These are phyloP conservation scores for Saccostrea echinata DNA, from an alignment of 1,140 invertebrate genomes.

Conservation along the genomic window DNA sequence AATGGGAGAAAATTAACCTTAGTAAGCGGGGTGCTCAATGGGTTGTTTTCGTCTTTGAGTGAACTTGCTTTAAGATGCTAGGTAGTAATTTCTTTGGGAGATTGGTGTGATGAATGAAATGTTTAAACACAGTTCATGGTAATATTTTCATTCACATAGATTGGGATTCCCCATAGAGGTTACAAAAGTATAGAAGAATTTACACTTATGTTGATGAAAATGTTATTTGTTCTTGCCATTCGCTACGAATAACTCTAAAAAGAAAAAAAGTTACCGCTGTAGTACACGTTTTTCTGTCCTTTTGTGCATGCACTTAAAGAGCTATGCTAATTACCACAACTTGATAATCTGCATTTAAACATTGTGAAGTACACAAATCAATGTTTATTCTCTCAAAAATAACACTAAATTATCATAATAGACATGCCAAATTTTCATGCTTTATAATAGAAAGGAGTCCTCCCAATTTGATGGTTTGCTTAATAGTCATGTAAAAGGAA, in stretches of 20 bases:
- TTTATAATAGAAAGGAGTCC: neutral
- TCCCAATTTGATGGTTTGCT: neutral
- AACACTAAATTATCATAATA: conserved; percentile 13
- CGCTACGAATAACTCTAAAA: neutral
- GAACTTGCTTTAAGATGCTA: neutral
- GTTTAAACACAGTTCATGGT: neutral
- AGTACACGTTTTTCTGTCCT: neutral
- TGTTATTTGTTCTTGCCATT: neutral
- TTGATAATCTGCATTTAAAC: conserved; percentile 16
- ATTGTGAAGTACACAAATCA: conserved; percentile 11
- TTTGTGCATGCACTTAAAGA: neutral
- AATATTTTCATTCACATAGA: neutral
- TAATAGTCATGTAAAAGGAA: neutral
- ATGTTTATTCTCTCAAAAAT: conserved; percentile 1
- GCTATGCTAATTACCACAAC: conserved; percentile 21
- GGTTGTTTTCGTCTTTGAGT: neutral
- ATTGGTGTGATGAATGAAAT: neutral
- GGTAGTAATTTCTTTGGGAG: neutral
- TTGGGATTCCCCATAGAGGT: neutral
- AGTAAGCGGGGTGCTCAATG: neutral
- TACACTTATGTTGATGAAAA: neutral
- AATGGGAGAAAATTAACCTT: neutral
- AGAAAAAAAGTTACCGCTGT: neutral
- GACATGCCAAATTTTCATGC: conserved; percentile 1
- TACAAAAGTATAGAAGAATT: neutral